Percentiles rank a stretch among this genome's conserved stretches.
These are phyloP conservation scores for Balanococcus diminutus DNA, from an alignment of 2,888 invertebrate species.

Conservation along the genomic window DNA sequence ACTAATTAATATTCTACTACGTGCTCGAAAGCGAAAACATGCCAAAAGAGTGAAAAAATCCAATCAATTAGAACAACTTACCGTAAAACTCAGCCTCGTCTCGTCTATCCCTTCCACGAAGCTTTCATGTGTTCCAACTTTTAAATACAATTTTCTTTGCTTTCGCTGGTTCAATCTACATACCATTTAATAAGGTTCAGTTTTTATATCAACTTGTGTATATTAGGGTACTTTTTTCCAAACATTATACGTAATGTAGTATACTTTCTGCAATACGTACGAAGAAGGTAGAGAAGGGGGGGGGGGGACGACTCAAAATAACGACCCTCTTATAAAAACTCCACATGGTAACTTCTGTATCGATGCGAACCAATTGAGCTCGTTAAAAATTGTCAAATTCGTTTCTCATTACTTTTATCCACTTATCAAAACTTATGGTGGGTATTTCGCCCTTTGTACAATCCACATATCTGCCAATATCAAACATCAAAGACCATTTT, in stretches of 20 bases:
- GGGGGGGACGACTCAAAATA: not conserved
- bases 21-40: not conserved
- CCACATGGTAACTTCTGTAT: not conserved
- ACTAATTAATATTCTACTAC: slow-evolving; percentile 23
- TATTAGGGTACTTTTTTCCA: not conserved
- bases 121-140: not conserved
- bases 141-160: not conserved
- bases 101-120: too few species aligned
- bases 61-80: slow-evolving; percentile 30
- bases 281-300: not conserved
- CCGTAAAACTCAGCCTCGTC: not conserved
- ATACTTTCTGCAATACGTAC: not conserved
- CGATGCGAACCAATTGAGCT: slow-evolving; percentile 4
- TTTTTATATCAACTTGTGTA: too few species aligned
- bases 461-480: not conserved
- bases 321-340: not conserved
- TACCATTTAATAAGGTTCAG: not conserved
- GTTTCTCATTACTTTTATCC: slow-evolving; percentile 10
- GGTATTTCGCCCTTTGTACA: not conserved
- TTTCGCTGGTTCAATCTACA: not conserved
- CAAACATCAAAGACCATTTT: not conserved
- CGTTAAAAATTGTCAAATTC: slow-evolving; percentile 17
- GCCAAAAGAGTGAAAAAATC: not conserved
- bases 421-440: not conserved
- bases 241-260: not conserved